Evolutionary conservation across 2,888 invertebrate genomes (phyloP).

Genomic region (Tortrix viridana): DNA sequence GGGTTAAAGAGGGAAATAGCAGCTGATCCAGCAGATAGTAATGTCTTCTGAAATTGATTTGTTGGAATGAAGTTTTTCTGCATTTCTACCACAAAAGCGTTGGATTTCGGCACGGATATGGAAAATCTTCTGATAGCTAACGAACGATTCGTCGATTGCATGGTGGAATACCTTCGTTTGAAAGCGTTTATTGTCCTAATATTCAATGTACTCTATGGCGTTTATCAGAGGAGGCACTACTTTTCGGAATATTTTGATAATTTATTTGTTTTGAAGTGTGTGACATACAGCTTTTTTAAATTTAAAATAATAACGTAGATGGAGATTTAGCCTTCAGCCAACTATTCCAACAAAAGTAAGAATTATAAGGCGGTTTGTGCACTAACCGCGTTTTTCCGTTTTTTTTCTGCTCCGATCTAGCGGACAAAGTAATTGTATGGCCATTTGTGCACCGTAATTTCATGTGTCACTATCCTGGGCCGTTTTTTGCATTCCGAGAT

Average conservation of each 20-base stretch:
- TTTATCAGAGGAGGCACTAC: not conserved
- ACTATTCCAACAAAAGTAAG: no score
- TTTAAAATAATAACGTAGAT: no score
- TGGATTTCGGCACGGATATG: slow-evolving; percentile 47
- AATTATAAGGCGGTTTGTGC: no score
- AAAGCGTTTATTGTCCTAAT: not conserved
- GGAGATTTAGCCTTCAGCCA: no score
- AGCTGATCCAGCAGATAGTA: slow-evolving; percentile 95
- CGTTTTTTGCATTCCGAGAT: no score
- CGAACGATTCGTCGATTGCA: slow-evolving; percentile 17
- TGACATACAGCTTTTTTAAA: no score
- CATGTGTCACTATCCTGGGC: no score
- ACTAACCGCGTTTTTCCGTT: no score
- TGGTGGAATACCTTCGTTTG: not conserved
- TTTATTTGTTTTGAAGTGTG: slow-evolving; percentile 25
- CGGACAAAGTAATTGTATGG: no score
- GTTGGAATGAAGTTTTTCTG: slow-evolving; percentile 86
- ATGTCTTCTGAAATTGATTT: slow-evolving; percentile 88
- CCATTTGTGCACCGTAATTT: no score
- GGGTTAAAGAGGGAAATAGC: slow-evolving; percentile 92
- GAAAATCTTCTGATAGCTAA: slow-evolving; percentile 48
- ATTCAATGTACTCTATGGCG: no score
- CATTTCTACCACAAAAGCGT: slow-evolving; percentile 86
- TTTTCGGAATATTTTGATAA: slow-evolving; percentile 24
- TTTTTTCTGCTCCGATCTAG: no score